These are phyloP conservation scores for Anguilla marmorata DNA, from an alignment of 2,797 vertebrate genomes.

Conservation along the genomic window DNA sequence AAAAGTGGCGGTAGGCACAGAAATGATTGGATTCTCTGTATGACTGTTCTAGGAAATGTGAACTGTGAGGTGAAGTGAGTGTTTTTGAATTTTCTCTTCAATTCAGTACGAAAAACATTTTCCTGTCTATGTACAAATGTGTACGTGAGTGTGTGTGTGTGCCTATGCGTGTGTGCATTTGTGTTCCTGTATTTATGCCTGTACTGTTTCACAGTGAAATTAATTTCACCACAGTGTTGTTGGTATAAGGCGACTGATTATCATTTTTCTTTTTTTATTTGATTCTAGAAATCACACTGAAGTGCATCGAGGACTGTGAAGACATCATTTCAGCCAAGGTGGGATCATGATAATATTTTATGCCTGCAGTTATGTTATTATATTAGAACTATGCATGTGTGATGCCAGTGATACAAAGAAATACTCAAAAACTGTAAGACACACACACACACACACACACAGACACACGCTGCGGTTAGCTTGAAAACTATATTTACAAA, in stretches of 20 bases:
- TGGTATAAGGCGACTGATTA: slow-evolving; percentile 45
- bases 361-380: not conserved
- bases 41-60: not conserved
- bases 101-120: not conserved
- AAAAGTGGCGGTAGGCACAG: too few species aligned
- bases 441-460: not conserved
- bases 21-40: too few species aligned
- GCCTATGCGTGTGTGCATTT: not conserved
- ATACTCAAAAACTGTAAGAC: not conserved
- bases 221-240: slow-evolving; percentile 22
- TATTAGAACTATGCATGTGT: not conserved
- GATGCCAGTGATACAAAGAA: not conserved
- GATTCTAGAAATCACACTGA: slow-evolving; percentile 47
- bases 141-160: not conserved
- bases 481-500: not conserved
- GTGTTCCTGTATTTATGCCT: not conserved
- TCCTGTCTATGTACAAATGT: not conserved
- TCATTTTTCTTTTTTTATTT: slow-evolving; percentile 52
- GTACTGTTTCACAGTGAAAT: not conserved
- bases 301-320: slow-evolving; percentile 46
- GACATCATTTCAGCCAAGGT: slow-evolving; percentile 50
- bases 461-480: not conserved
- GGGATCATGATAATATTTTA: slow-evolving; percentile 36
- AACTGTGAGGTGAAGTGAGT: not conserved
- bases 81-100: not conserved